Evolutionary conservation across 2,797 vertebrate species (phyloP).

Genomic region (Pterois miles): DNA sequence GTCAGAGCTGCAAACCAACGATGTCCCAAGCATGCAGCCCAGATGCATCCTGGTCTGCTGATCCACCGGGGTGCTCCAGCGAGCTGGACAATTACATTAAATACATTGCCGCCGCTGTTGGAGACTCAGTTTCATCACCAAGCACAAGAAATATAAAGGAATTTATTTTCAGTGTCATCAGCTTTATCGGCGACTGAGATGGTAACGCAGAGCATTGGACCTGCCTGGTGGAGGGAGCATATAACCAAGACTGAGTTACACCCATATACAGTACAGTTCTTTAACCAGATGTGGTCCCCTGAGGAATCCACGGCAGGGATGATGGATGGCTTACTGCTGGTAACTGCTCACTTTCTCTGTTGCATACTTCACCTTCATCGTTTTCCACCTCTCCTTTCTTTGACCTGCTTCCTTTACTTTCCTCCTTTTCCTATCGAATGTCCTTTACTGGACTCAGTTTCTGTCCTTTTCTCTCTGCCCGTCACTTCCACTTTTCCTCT

Average conservation of each 20-base stretch:
- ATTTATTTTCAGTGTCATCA: not conserved
- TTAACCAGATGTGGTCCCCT: conserved; percentile 16
- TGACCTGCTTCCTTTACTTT: not conserved
- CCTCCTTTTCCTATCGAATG: not conserved
- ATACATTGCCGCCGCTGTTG: not conserved
- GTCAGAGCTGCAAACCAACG: not conserved
- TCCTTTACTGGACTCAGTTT: not conserved
- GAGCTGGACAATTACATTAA: conserved; percentile 31
- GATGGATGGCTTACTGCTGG: conserved; percentile 37
- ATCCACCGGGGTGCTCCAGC: conserved; percentile 15
- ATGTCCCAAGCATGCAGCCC: not conserved
- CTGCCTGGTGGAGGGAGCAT: conserved; percentile 7
- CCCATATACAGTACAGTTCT: not conserved
- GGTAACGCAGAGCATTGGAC: not conserved
- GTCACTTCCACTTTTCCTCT: conserved; percentile 18
- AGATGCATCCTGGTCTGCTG: not conserved
- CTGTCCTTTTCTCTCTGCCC: not conserved
- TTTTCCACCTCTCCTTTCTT: not conserved
- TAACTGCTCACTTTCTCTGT: not conserved
- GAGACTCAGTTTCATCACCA: not conserved
- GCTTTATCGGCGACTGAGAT: not conserved
- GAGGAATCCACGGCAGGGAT: conserved; percentile 20
- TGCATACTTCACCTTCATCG: not conserved
- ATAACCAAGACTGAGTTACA: conserved; percentile 32
- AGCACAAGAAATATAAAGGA: not conserved